phyloP scores from a whole-genome alignment of 1,140 invertebrate species.

The Mesaphorura yosii region DNA sequence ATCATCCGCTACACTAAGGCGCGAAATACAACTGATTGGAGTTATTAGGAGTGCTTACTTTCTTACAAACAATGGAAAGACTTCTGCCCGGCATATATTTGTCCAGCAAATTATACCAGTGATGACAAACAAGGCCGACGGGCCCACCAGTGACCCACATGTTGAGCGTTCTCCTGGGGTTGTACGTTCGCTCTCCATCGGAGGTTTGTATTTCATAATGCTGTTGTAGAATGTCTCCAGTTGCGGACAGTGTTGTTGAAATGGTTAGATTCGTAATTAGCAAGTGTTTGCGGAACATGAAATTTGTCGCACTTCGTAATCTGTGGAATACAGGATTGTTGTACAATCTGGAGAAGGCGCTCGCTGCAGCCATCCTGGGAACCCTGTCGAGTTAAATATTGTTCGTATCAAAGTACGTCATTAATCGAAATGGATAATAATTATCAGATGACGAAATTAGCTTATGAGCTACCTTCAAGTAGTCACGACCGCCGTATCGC shows the following conservation, averaged over 20 bases:
- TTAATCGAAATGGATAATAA: too few species aligned
- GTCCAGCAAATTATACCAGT: constrained; percentile 69
- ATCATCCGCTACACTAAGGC: background rate
- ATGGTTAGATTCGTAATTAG: constrained; percentile 75
- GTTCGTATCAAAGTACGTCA: too few species aligned
- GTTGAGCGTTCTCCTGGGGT: constrained; percentile 54
- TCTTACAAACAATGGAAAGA: constrained; percentile 59
- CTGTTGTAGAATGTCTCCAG: constrained; percentile 74
- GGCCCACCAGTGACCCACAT: constrained; percentile 68
- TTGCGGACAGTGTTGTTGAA: constrained; percentile 58
- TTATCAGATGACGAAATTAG: too few species aligned
- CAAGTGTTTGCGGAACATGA: constrained; percentile 49
- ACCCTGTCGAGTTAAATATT: too few species aligned
- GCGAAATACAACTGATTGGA: background rate
- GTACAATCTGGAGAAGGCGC: background rate
- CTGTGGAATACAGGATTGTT: constrained; percentile 6
- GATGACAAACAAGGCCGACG: constrained; percentile 70
- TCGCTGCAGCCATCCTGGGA: too few species aligned
- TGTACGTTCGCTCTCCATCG: constrained; percentile 43
- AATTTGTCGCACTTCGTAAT: constrained; percentile 10
- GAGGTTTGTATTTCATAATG: constrained; percentile 44
- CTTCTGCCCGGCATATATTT: constrained; percentile 54
- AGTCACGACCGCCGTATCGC: too few species aligned
- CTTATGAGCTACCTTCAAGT: too few species aligned
- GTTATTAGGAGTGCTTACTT: constrained; percentile 38